Conservation (phyloP, 2,797 vertebrate species). For the Sternotherus odoratus region DNA sequence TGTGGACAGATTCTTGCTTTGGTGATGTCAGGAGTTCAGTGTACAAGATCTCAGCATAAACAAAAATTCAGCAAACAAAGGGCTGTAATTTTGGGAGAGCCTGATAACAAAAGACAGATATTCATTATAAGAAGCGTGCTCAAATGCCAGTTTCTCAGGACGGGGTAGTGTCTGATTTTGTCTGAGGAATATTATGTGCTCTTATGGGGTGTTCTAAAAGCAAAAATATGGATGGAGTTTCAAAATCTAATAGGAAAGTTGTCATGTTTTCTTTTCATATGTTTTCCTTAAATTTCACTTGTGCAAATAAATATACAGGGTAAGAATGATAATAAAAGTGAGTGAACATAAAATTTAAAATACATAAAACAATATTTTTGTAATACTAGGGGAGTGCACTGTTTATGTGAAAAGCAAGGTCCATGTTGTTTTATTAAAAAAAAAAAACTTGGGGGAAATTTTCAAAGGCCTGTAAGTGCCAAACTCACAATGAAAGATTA, state of each 20-base stretch:
- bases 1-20: not conserved
- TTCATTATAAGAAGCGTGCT: not conserved
- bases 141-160: not conserved
- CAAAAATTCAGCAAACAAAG: not conserved
- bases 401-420: not conserved
- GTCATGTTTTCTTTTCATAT: not conserved
- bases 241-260: not conserved
- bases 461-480: not conserved
- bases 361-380: not conserved
- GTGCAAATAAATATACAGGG: constrained; percentile 1
- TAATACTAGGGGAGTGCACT: not conserved
- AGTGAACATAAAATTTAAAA: not conserved
- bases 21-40: not conserved
- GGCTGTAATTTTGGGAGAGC: not conserved
- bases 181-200: not conserved
- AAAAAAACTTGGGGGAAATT: constrained; percentile 12
- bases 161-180: not conserved
- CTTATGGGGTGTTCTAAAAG: not conserved
- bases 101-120: not conserved
- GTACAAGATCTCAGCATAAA: not conserved
- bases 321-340: fast-evolving
- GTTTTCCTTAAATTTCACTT: not conserved
- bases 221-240: not conserved
- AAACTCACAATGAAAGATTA: not conserved
- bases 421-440: not conserved